These are phyloP conservation scores for Galaxea fascicularis DNA, from an alignment of 92 coral and sea anemone species.

Conservation along the genomic window DNA sequence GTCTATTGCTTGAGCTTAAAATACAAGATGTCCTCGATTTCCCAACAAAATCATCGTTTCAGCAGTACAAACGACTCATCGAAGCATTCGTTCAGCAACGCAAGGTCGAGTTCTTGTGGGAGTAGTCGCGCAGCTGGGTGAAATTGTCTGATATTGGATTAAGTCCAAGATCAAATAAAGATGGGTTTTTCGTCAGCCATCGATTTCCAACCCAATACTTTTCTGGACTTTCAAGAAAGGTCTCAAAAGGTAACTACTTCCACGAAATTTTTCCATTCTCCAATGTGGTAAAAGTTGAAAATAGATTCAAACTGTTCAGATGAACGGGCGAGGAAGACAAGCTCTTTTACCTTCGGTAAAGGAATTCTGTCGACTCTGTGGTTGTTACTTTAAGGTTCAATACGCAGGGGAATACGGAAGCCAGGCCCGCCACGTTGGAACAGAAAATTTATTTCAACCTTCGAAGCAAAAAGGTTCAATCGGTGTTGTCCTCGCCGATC, in stretches of 20 bases:
- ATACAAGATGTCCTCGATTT: constrained; percentile 65
- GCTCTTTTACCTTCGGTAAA: too few species aligned
- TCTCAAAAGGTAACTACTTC: constrained; percentile 33
- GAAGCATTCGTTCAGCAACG: constrained; percentile 71
- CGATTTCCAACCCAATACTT: background rate
- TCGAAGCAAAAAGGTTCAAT: too few species aligned
- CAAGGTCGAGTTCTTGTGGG: constrained; percentile 66
- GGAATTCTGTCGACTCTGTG: too few species aligned
- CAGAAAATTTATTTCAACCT: too few species aligned
- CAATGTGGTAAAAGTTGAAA: constrained; percentile 50
- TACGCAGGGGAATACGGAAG: too few species aligned
- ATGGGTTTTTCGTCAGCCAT: constrained; percentile 56
- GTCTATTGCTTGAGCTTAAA: constrained; percentile 65
- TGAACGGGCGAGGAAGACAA: too few species aligned
- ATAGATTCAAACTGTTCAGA: constrained; percentile 70
- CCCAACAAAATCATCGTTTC: constrained; percentile 75
- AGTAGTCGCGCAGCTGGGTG: constrained; percentile 40
- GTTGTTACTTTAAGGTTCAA: too few species aligned
- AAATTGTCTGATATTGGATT: constrained; percentile 50
- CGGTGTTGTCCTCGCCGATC: too few species aligned
- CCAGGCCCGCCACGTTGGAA: too few species aligned
- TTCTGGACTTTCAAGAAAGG: constrained; percentile 7
- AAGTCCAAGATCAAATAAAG: constrained; percentile 77
- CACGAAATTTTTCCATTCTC: background rate
- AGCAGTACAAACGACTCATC: constrained; percentile 81